Evolutionary conservation across 1,140 invertebrate genomes (phyloP).

Genomic region (Meteorus sp.): DNA sequence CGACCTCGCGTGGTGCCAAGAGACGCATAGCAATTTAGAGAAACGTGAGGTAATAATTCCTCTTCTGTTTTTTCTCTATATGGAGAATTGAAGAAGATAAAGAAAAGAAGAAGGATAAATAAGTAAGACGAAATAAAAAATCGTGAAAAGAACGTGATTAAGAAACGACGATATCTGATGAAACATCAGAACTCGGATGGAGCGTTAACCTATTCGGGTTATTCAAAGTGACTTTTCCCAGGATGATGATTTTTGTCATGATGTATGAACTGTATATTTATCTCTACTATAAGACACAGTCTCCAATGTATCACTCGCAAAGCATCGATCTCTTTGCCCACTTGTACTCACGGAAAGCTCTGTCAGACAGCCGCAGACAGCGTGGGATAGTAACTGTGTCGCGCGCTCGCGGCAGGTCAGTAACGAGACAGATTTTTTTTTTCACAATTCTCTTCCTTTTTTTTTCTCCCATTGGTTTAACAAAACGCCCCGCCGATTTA

Average conservation of each 20-base stretch:
- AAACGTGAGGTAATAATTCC: not conserved
- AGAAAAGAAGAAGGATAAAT: not conserved
- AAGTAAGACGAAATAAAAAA: too few species aligned
- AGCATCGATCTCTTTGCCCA: not conserved
- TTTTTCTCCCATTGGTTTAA: too few species aligned
- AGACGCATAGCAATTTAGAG: slow-evolving; percentile 42
- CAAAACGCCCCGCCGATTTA: not conserved
- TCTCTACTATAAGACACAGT: too few species aligned
- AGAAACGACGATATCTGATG: too few species aligned
- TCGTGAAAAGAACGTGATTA: too few species aligned
- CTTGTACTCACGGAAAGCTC: not conserved
- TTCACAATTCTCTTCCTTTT: too few species aligned
- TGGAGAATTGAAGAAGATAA: not conserved
- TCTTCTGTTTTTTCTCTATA: not conserved
- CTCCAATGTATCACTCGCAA: not conserved
- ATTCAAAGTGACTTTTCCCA: too few species aligned
- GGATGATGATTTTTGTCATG: not conserved
- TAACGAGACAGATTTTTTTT: slow-evolving; percentile 5
- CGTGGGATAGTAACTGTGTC: slow-evolving; percentile 10
- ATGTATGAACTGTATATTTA: not conserved
- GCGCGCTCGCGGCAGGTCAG: slow-evolving; percentile 13
- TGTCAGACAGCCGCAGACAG: slow-evolving; percentile 19
- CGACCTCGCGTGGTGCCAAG: slow-evolving; percentile 33
- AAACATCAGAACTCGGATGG: too few species aligned
- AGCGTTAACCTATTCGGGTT: too few species aligned